phyloP scores from a whole-genome alignment of 1,140 invertebrate genomes.

The Ceratina japonica region DNA sequence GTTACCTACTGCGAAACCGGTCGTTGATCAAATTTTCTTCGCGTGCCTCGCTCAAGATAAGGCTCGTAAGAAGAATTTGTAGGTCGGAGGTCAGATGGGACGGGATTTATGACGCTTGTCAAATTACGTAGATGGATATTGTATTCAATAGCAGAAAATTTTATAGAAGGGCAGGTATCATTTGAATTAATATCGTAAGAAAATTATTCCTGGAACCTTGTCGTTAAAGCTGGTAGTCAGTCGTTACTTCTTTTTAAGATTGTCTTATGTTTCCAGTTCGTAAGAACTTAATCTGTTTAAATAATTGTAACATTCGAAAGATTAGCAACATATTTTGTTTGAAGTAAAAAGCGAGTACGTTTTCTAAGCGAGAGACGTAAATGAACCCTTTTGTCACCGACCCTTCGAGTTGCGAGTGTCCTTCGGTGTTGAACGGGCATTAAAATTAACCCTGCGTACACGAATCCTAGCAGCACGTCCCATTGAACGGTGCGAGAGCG shows the following conservation, averaged over 20 bases:
- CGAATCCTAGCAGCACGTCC: slow-evolving; percentile 48
- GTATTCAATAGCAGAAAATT: no score
- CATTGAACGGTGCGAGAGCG: slow-evolving; percentile 44
- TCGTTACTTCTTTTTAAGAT: no score
- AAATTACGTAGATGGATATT: no score
- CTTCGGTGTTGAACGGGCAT: slow-evolving; percentile 22
- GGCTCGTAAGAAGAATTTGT: no score
- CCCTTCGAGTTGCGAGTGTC: background rate
- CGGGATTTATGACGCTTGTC: no score
- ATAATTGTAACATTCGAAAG: no score
- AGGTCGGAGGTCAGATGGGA: no score
- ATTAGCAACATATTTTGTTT: background rate
- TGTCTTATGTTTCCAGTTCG: no score
- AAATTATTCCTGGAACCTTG: slow-evolving; percentile 12
- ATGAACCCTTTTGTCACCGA: slow-evolving; percentile 48
- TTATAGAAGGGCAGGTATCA: no score
- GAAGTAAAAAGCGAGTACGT: background rate
- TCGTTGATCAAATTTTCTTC: background rate
- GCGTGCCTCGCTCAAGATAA: no score
- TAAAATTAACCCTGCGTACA: slow-evolving; percentile 59
- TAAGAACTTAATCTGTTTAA: no score
- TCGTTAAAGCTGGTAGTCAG: slow-evolving; percentile 2
- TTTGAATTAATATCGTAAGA: background rate
- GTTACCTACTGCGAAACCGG: background rate
- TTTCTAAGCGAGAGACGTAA: slow-evolving; percentile 16